These are phyloP conservation scores for Arrhopalites spinosus DNA, from an alignment of 2,888 invertebrate genomes.

Conservation along the genomic window DNA sequence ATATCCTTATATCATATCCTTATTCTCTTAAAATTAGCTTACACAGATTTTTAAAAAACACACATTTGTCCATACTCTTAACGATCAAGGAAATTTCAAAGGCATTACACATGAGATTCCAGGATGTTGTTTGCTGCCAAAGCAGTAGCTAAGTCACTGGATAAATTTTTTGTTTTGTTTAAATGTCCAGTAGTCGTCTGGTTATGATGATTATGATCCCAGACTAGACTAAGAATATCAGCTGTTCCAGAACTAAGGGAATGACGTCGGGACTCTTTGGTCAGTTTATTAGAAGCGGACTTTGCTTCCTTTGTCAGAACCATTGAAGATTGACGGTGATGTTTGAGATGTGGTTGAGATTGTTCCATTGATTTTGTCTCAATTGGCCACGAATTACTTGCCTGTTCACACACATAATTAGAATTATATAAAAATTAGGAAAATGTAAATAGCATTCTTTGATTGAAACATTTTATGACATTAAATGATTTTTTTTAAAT, in stretches of 20 bases:
- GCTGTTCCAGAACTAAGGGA: slow-evolving; percentile 53
- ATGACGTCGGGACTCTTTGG: slow-evolving; percentile 52
- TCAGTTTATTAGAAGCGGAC: slow-evolving; percentile 46
- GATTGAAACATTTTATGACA: no score
- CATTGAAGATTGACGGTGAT: slow-evolving; percentile 22
- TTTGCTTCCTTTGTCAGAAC: slow-evolving; percentile 47
- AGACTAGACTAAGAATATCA: slow-evolving; percentile 54
- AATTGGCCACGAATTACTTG: neutral
- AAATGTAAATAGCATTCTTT: no score
- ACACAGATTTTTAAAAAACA: no score
- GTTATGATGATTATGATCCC: slow-evolving; percentile 29
- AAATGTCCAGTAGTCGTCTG: slow-evolving; percentile 5
- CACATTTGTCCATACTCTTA: neutral
- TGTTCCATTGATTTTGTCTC: neutral
- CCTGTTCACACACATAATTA: neutral
- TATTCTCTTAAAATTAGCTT: no score
- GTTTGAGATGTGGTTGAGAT: neutral
- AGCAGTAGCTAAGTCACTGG: slow-evolving; percentile 45
- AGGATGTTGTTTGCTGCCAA: slow-evolving; percentile 52
- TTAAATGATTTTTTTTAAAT: no score
- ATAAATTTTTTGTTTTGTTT: slow-evolving; percentile 8
- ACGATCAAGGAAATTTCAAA: neutral
- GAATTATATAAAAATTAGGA: neutral
- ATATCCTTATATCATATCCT: no score
- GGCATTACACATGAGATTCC: slow-evolving; percentile 56